Conservation (phyloP, 2,797 vertebrate species). For the Gobio occitaniae region DNA sequence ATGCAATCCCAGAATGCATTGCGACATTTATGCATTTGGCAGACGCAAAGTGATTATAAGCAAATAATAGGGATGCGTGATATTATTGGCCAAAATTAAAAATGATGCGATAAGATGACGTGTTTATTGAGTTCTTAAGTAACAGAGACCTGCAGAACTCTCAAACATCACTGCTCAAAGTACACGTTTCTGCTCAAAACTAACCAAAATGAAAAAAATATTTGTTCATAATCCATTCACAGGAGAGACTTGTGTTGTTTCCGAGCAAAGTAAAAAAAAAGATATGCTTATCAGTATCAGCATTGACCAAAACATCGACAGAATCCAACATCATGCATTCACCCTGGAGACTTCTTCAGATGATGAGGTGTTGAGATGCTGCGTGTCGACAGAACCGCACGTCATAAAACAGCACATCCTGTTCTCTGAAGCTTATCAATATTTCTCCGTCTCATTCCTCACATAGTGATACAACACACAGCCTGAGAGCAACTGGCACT, state of each 20-base stretch:
- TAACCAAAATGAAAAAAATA: no score
- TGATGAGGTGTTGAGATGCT: not conserved
- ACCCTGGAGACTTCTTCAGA: no score
- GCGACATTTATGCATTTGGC: not conserved
- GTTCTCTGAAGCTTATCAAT: not conserved
- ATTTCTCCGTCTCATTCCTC: not conserved
- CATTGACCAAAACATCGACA: no score
- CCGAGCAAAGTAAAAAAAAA: no score
- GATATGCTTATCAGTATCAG: no score
- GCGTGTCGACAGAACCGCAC: not conserved
- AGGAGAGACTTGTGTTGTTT: no score
- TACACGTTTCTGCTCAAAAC: no score
- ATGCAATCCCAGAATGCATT: not conserved
- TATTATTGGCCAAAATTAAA: not conserved
- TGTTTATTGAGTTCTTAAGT: no score
- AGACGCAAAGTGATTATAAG: not conserved
- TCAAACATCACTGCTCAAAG: no score
- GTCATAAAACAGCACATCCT: not conserved
- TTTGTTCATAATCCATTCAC: no score
- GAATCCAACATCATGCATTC: no score
- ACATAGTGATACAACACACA: slow-evolving; percentile 21
- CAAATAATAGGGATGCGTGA: not conserved
- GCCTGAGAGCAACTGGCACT: not conserved
- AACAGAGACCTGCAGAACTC: not conserved
- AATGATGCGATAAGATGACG: not conserved